These are phyloP conservation scores for Coluber constrictor DNA, from an alignment of 2,797 vertebrate species.

Conservation along the genomic window DNA sequence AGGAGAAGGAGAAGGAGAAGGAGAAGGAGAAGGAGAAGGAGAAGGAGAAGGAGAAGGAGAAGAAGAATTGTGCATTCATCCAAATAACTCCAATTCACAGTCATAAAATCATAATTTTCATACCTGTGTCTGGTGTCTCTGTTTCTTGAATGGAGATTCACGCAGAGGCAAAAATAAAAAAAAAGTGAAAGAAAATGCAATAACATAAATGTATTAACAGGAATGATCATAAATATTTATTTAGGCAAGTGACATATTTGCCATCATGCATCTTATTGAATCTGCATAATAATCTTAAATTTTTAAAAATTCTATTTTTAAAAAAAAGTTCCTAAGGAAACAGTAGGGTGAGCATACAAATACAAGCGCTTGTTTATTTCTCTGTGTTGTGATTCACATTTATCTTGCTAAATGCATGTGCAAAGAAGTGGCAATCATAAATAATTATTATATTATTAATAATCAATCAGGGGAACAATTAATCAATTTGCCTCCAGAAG, in stretches of 20 bases:
- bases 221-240: not conserved
- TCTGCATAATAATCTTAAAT: not conserved
- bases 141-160: slow-evolving; percentile 79
- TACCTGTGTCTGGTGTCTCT: slow-evolving; percentile 98
- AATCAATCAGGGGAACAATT: not conserved
- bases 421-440: not conserved
- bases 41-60: too few relatives aligned
- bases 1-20: fast-evolving
- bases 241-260: not conserved
- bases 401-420: not conserved
- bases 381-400: not conserved
- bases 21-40: fast-evolving
- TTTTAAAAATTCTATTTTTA: not conserved
- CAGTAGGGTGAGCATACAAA: not conserved
- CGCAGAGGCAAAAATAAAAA: slow-evolving; percentile 42
- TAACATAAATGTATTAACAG: not conserved
- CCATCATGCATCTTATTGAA: not conserved
- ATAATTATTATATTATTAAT: not conserved
- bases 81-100: too few relatives aligned
- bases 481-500: not conserved
- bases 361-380: not conserved
- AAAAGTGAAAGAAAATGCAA: slow-evolving; percentile 38
- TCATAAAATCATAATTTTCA: slow-evolving; percentile 58
- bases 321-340: not conserved
- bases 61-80: too few relatives aligned